These are phyloP conservation scores for Channallabes apus DNA, from an alignment of 2,797 vertebrate genomes.

Conservation along the genomic window DNA sequence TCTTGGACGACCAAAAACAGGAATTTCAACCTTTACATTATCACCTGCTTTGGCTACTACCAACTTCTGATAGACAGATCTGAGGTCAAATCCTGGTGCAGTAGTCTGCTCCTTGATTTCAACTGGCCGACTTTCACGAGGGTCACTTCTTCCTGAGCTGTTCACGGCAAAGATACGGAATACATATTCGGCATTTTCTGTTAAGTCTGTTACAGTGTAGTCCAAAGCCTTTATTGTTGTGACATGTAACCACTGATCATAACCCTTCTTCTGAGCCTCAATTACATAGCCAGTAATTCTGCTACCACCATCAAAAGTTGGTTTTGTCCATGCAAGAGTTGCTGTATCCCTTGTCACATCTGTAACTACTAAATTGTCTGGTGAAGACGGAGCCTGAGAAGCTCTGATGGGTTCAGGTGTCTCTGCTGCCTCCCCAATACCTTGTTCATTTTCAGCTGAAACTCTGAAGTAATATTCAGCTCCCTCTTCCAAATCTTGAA, in stretches of 20 bases:
- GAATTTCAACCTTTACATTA: constrained; percentile 96
- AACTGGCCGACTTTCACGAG: constrained; percentile 92
- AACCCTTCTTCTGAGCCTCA: constrained; percentile 93
- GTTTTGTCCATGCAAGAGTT: constrained; percentile 94
- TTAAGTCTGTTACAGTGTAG: constrained; percentile 86
- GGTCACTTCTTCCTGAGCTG: constrained; percentile 92
- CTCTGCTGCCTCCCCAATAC: constrained; percentile 93
- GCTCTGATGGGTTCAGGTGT: constrained; percentile 90
- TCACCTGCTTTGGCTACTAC: constrained; percentile 93
- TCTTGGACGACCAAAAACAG: constrained; percentile 91
- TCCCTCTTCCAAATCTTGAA: constrained; percentile 87
- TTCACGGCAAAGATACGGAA: constrained; percentile 99
- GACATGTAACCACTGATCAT: constrained; percentile 89
- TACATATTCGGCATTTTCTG: constrained; percentile 90
- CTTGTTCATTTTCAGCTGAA: constrained; percentile 94
- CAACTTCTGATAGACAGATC: constrained; percentile 89
- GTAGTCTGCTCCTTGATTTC: constrained; percentile 91
- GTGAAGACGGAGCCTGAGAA: constrained; percentile 90
- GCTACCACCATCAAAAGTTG: constrained; percentile 90
- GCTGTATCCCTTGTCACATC: constrained; percentile 88
- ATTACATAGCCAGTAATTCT: constrained; percentile 97
- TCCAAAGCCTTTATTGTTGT: constrained; percentile 90
- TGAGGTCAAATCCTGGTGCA: constrained; percentile 90
- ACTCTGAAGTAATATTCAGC: constrained; percentile 96
- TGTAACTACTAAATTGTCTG: constrained; percentile 93